Base-by-base conservation (phyloP, 2,797 vertebrate genomes). In the Pantherophis alleghaniensis region DNA sequence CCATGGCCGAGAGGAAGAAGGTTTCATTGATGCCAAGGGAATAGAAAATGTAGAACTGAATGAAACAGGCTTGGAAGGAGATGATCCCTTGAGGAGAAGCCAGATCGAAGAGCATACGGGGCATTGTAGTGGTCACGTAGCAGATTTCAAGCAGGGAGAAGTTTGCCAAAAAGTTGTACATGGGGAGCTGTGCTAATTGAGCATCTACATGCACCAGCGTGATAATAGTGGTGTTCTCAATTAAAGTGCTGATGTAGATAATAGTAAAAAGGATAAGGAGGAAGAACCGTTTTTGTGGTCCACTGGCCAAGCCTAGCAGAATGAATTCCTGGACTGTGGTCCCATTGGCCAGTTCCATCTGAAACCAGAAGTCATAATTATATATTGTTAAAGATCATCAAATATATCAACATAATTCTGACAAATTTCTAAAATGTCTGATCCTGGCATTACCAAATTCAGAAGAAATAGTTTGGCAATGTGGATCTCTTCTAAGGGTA, bases 71-170 rank as follows among this genome's bases (percentile, higher is more conserved):
- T 59, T 86, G 63, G 92, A 95, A 95, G 18, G 96, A 95, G 37
- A 96, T 96, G 69, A 87, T 53, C 2, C 63, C 24, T 12, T 57
- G 4, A 32, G 55, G 16, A 0, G 53, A 69, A 2, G n/a, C 24
- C 9, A 92, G 24, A 32, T 87, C 69, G 0, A 55, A 69, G 10
- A 92, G 60, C 91, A 92, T 88, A 0, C 91, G 86, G 0, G 91
- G 91, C 24, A 92, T 20, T 0, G 86, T 57, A 3, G 91, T 13
- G 5, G 16, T 88, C 86, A 92, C 63, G 0, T 92, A 93, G 3
- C 92, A 93, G 57, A 96, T 94, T 90, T 97, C 96, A 53, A 97
- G 69, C 63, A 96, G 55, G 91, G 95, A 97, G 87, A 97, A 97
- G 87, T 94, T 96, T 11, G 94, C 95, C 28, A 97, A 74, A 20